Base-by-base conservation (phyloP, 2,113 vertebrate genomes). In the Saccopteryx leptura region DNA sequence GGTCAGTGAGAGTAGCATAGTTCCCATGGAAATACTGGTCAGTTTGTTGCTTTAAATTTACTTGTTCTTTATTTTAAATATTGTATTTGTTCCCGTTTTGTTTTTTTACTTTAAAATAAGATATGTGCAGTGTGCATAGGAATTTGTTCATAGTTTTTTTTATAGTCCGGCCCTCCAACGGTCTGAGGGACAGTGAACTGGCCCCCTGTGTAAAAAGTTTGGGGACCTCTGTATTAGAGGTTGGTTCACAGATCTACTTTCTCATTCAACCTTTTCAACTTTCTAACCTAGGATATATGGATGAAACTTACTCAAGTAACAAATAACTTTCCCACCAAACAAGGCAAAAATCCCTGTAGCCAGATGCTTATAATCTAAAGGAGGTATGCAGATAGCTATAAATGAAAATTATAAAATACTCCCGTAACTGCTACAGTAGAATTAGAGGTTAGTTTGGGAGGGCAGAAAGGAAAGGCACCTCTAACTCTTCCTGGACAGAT, bases 311-410 rank as follows among this genome's bases (percentile, higher is more conserved):
- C 65, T 91, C 65, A 89, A 5, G 24, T 68, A 60, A 46, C 14
- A 7, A 56, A 31, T 86, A 72, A 46, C 31, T 76, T 88, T 58
- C 48, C 5, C 39, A 72, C 33, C 11, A 15, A 94, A 60, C 15
- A 76, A 95, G 88, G 91, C 79, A 79, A 48, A 95, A 96, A 23
- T 93, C 21, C 9, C 60, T n/a, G 0, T 85, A 88, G 39, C 69
- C 24, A n/a, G 28, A 76, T 74, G 52, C 63, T 79, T 84, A 9
- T 68, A 87, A 68, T 90, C 12, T 82, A 61, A 4, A n/a, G 31
- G 12, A 58, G 31, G 10, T 48, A 71, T 76, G 17, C 19, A 85
- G 39, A 39, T 88, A 74, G 80, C 26, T 75, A 63, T 80, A 92
- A 69, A 18, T 46, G 7, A 93, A 24, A 95, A 56, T 78, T 60